Base-by-base conservation (phyloP, 2,113 vertebrate species). In the Scopus umbretta region DNA sequence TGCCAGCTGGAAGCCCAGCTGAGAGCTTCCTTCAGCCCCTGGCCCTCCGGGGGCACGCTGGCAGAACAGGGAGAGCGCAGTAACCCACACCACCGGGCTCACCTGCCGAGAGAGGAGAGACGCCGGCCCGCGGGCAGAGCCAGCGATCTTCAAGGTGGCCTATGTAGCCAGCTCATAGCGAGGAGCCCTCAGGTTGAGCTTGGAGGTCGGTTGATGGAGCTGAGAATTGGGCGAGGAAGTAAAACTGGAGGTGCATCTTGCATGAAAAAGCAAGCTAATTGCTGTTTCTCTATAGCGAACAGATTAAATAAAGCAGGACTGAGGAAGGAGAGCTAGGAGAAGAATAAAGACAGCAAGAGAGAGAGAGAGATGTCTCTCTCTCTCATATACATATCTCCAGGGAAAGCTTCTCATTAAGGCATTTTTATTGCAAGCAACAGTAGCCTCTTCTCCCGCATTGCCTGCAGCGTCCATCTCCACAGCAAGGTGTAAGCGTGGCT, bases 1-100 rank as follows among this genome's bases (percentile, higher is more conserved):
- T 59, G 38, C 32, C 2, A 1, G 34, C 38, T 56, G n/a, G 45
- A 26, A 78, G 29, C 38, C 45, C 4, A 2, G 2, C 47, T 29
- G 29, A 47, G 62, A 80, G 30, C 23, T 62, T 78, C 50, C 38
- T 63, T 65, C 36, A 50, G 43, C 22, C 56, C 8, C 23, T 50
- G 40, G 18, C 27, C 23, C 40, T 50, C 5, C 1, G 0, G 17
- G 29, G 16, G 5, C 25, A 22, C 1, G 10, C 9, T 17, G 42
- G 32, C 7, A 12, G 45, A 11, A 3, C 22, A 13, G 56, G n/a
- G 21, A 47, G 38, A 22, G 17, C 4, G 1, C 42, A 30, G 55
- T 23, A 5, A 38, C 21, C 38, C 34, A 17, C 2, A 1, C 20
- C 11, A 15, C 25, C 11, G 50, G 47, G 53, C n/a, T 85, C 8